Base-by-base conservation (phyloP, 2,113 vertebrate species). In the Vulpes lagopus region DNA sequence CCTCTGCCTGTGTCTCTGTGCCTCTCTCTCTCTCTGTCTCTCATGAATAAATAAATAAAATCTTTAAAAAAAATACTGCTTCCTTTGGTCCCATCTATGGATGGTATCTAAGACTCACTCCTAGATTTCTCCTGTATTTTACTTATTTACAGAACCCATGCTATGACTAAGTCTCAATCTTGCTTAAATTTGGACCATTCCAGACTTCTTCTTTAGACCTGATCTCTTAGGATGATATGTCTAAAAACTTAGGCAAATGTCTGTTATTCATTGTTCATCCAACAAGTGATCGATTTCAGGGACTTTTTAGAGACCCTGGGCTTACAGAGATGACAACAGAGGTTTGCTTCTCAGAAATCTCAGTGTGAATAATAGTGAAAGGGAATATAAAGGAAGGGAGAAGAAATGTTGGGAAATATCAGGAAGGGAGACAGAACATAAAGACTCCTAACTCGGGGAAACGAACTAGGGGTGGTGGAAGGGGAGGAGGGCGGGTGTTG, bases 301-400 rank as follows among this genome's bases (percentile, higher is more conserved):
- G 69, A 71, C 16, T 87, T 62, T 25, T 78, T 79, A 59, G 81
- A 51, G 32, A 60, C 16, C 25, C 1, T 53, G 25, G n/a, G 16
- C 22, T 53, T 15, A 53, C 7, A 9, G 79, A 84, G 74, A 15
- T 53, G 35, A 73, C 91, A 91, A 73, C 1, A 88, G 49, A 90
- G 32, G 20, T 88, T 71, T 43, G 51, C 17, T 89, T 49, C 53
- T 91, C 30, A 87, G 65, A 96, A 91, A 81, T 49, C 62, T 92
- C 79, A 88, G 22, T 32, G 69, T 55, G 17, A 88, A 65, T n/a
- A n/a, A n/a, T n/a, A n/a, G n/a, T n/a, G n/a, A n/a, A n/a, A n/a
- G n/a, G n/a, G n/a, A n/a, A n/a, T n/a, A n/a, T n/a, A n/a, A n/a
- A n/a, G n/a, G n/a, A n/a, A n/a, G n/a, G n/a, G n/a, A n/a, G n/a